Evolutionary conservation across 1,140 invertebrate species (phyloP).

Genomic region (Lepidurus arcticus): DNA sequence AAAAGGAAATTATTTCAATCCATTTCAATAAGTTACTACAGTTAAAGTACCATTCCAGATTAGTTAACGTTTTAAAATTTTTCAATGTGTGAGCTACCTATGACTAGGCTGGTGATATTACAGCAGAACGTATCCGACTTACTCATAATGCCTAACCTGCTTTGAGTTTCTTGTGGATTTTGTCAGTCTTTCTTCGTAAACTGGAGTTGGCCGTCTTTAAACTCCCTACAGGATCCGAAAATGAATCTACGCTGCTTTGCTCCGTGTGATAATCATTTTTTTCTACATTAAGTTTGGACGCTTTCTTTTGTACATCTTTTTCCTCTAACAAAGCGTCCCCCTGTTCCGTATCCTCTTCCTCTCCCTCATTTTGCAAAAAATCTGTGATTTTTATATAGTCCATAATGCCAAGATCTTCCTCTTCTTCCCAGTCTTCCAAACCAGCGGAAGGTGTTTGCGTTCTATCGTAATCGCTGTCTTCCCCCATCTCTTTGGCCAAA

Average conservation of each 20-base stretch:
- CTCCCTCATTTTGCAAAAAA: slow-evolving; percentile 2
- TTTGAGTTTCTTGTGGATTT: not conserved
- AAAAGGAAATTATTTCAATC: too few species aligned
- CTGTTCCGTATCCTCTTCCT: not conserved
- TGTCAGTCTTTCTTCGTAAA: not conserved
- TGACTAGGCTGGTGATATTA: too few species aligned
- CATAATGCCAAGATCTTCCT: not conserved
- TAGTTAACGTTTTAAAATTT: too few species aligned
- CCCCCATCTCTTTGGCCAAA: not conserved
- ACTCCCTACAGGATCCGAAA: not conserved
- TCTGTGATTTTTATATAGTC: not conserved
- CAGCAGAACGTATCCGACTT: not conserved
- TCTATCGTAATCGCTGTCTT: not conserved
- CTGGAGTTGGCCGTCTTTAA: not conserved
- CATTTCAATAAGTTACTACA: too few species aligned
- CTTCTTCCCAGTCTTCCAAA: not conserved
- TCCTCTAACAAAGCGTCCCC: not conserved
- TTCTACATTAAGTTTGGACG: not conserved
- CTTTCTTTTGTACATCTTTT: not conserved
- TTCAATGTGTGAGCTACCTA: too few species aligned
- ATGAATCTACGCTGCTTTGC: not conserved
- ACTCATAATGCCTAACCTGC: not conserved
- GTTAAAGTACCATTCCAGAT: too few species aligned
- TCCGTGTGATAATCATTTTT: not conserved
- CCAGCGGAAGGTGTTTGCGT: not conserved